Conservation (phyloP, 2,113 vertebrate genomes). For the Typhlomys cinereus region DNA sequence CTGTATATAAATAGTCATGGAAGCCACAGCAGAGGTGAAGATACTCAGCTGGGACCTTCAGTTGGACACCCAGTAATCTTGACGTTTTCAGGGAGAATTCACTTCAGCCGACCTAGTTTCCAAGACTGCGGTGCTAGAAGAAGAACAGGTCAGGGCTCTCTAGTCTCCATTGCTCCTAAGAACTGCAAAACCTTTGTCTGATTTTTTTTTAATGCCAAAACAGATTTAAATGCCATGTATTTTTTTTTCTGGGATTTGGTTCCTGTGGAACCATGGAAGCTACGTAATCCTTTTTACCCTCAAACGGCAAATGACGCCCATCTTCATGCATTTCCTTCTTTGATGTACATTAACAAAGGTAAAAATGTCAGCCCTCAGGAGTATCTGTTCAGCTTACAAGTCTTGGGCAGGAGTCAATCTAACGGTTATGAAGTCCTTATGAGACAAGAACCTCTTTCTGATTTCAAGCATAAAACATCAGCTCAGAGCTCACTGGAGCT, state of each 20-base stretch:
- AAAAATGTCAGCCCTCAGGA: neutral
- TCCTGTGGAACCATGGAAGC: neutral
- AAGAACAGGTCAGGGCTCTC: neutral
- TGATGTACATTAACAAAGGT: neutral
- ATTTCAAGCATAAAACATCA: neutral
- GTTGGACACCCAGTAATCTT: neutral
- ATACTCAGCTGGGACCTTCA: neutral
- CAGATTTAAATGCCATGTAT: neutral
- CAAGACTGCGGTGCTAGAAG: neutral
- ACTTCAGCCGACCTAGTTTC: slow-evolving; percentile 1
- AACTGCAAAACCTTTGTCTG: neutral
- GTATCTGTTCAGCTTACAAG: neutral
- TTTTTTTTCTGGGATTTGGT: neutral
- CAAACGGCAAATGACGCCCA: neutral
- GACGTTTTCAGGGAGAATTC: slow-evolving; percentile 21
- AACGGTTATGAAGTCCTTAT: neutral
- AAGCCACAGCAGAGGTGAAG: neutral
- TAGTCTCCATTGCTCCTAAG: neutral
- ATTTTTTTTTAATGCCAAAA: neutral
- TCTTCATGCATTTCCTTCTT: neutral
- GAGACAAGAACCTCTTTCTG: neutral
- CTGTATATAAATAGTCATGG: slow-evolving; percentile 40
- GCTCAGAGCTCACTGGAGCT: neutral
- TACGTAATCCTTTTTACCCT: neutral
- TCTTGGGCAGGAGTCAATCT: neutral